Conservation (phyloP, 2,888 invertebrate species). For the Opisthograptis luteolata region DNA sequence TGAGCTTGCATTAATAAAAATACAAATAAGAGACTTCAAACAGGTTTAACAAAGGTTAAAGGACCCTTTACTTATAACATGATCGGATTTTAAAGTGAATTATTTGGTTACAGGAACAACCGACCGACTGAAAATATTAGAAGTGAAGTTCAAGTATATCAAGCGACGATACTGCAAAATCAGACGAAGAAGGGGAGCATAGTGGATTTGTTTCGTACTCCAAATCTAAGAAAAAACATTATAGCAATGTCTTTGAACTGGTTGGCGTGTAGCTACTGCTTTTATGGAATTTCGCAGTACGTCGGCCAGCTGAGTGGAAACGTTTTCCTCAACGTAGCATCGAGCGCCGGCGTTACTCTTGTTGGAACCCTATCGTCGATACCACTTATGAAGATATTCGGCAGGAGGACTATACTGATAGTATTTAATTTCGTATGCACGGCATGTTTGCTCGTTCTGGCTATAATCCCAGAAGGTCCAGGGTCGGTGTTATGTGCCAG, state of each 20-base stretch:
- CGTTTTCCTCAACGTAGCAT: conserved; percentile 91
- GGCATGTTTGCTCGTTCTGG: conserved; percentile 84
- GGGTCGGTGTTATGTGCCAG: conserved; percentile 86
- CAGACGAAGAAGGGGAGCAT: conserved; percentile 80
- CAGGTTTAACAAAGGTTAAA: too few relatives aligned
- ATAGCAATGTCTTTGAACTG: conserved; percentile 90
- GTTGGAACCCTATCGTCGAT: conserved; percentile 86
- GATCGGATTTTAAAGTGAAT: background rate
- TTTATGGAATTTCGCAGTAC: conserved; percentile 93
- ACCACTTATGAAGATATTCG: conserved; percentile 86
- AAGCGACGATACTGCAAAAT: conserved; percentile 55
- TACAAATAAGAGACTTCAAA: too few relatives aligned
- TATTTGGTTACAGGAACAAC: conserved; percentile 69
- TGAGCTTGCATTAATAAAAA: too few relatives aligned
- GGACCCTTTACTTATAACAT: background rate
- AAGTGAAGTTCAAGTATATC: conserved; percentile 64
- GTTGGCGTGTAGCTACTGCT: conserved; percentile 90
- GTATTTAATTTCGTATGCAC: conserved; percentile 86
- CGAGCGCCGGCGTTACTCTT: conserved; percentile 87
- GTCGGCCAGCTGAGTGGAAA: conserved; percentile 91
- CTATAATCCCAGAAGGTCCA: conserved; percentile 73
- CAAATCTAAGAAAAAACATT: conserved; percentile 88
- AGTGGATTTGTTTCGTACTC: conserved; percentile 88
- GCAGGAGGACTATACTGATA: conserved; percentile 87
- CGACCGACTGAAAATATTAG: conserved; percentile 74